A percentile compares a stretch with the other conserved stretches of the same genome.
These are phyloP conservation scores for Geotrypetes seraphini DNA, from an alignment of 2,797 vertebrate genomes.

Conservation along the genomic window DNA sequence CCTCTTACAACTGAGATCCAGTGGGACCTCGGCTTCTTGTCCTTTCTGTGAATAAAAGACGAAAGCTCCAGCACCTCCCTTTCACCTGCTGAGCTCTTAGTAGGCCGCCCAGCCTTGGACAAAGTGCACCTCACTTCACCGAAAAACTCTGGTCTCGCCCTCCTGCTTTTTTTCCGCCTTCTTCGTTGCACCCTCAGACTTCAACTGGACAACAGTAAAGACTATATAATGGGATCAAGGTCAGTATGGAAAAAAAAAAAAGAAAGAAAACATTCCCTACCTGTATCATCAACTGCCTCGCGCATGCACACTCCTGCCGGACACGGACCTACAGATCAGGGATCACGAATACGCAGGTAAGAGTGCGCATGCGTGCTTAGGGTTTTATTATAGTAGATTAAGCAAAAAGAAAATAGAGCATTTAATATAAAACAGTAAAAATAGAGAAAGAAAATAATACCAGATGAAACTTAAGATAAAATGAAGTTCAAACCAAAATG, in stretches of 20 bases:
- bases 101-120: neutral
- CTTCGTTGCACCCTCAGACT: neutral
- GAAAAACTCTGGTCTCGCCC: neutral
- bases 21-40: neutral
- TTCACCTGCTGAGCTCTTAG: neutral
- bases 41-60: constrained; percentile 26
- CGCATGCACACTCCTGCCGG: no score
- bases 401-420: no score
- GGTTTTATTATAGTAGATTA: no score
- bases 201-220: rapidly evolving
- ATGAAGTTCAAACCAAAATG: no score
- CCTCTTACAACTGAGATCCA: constrained; percentile 2
- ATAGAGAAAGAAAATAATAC: no score
- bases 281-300: neutral
- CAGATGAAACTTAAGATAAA: no score
- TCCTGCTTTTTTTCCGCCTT: constrained; percentile 3
- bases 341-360: no score
- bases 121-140: neutral
- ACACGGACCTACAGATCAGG: no score
- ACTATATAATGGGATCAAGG: no score
- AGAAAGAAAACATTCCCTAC: neutral
- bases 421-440: no score
- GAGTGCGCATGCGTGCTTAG: no score
- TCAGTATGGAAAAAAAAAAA: constrained; percentile 2
- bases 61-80: neutral